Conservation (phyloP, 2,113 vertebrate genomes). For the Anser brachyrhynchus region DNA sequence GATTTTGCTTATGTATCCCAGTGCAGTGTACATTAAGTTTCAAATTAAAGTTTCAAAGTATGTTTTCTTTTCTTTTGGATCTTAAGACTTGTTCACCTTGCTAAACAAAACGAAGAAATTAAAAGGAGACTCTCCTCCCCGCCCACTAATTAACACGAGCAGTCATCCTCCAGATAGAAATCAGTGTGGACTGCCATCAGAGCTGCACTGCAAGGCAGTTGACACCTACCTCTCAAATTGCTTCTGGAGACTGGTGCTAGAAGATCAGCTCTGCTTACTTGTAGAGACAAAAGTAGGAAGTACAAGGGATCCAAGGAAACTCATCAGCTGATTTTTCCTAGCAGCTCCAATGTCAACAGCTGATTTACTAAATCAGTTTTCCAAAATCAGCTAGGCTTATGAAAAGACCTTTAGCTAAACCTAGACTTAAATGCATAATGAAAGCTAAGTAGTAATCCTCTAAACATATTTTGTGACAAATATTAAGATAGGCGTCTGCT, state of each 20-base stretch:
- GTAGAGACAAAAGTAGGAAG: not conserved
- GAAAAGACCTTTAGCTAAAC: not conserved
- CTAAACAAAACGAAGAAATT: not conserved
- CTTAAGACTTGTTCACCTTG: not conserved
- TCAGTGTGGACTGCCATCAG: not conserved
- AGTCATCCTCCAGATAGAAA: not conserved
- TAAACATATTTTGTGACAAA: not conserved
- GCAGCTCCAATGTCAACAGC: not conserved
- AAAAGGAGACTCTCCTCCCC: not conserved
- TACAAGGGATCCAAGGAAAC: not conserved
- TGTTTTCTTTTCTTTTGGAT: not conserved
- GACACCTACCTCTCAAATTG: not conserved
- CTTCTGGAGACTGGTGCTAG: not conserved
- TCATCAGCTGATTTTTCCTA: not conserved
- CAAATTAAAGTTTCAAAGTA: not conserved
- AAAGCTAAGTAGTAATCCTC: not conserved
- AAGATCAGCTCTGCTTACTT: not conserved
- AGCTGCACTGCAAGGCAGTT: not conserved
- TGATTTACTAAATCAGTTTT: not conserved
- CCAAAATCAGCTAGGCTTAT: not conserved
- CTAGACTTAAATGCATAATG: not conserved
- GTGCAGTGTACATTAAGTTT: not conserved
- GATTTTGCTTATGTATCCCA: not conserved
- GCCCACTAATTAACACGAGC: not conserved
- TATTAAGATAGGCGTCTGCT: not conserved